Evolutionary conservation across 2,113 vertebrate species (phyloP).

Genomic region (Microcebus tavaratra): DNA sequence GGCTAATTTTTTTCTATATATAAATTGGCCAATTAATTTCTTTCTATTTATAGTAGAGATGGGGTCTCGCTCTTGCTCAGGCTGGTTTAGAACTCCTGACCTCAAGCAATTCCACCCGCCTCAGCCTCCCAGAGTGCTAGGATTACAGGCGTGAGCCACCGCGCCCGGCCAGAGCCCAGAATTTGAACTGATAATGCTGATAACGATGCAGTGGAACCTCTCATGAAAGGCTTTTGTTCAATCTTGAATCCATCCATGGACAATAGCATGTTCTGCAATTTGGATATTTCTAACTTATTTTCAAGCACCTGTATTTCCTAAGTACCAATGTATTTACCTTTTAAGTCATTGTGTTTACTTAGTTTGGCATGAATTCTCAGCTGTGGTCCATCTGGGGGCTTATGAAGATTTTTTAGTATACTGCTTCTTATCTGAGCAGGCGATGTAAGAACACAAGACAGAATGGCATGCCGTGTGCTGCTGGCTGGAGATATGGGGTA

Average conservation of each 20-base stretch:
- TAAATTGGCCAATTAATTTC: no score
- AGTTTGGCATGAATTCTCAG: not conserved
- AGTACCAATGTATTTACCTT: not conserved
- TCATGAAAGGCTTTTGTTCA: conserved; percentile 12
- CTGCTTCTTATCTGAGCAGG: conserved; percentile 5
- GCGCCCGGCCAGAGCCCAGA: not conserved
- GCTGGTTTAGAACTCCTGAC: no score
- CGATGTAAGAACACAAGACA: not conserved
- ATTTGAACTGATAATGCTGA: not conserved
- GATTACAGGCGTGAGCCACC: no score
- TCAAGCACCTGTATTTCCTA: conserved; percentile 1
- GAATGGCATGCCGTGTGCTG: no score
- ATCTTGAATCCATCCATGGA: not conserved
- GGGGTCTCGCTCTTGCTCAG: no score
- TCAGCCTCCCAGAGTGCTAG: no score
- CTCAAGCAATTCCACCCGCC: no score
- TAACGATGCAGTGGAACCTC: not conserved
- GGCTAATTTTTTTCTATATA: no score
- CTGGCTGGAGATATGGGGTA: not conserved
- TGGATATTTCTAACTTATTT: conserved; percentile 1
- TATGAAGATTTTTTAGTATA: not conserved
- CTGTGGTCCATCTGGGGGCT: not conserved
- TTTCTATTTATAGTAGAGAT: no score
- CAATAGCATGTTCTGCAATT: not conserved
- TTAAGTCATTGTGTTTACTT: not conserved